Evolutionary conservation across 2,113 vertebrate species (phyloP).

Genomic region (Gadus macrocephalus): DNA sequence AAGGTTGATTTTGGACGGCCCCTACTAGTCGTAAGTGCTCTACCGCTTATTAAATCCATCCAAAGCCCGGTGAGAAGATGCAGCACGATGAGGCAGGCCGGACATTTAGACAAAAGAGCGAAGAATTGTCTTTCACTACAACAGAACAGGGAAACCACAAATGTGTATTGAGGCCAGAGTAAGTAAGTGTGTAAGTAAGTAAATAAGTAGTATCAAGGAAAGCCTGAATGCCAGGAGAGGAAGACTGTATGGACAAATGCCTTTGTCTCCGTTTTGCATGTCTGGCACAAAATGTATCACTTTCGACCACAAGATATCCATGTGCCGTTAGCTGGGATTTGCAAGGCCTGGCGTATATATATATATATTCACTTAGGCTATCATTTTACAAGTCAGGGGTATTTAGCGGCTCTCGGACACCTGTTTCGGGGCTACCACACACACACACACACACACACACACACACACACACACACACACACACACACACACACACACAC

Average conservation of each 20-base stretch:
- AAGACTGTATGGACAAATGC: not conserved
- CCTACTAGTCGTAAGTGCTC: no score
- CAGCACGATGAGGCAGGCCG: not conserved
- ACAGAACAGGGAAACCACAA: no score
- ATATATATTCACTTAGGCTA: not conserved
- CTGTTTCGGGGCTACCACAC: slow-evolving; percentile 11
- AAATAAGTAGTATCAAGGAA: not conserved
- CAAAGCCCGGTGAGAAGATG: no score
- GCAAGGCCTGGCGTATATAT: not conserved
- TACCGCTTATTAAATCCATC: no score
- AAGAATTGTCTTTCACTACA: no score
- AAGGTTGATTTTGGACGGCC: no score
- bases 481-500: no score
- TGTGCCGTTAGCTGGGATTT: slow-evolving; percentile 1
- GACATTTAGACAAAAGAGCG: no score
- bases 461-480: no score
- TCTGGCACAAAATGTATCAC: not conserved
- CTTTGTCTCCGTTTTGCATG: not conserved
- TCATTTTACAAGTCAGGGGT: slow-evolving; percentile 7
- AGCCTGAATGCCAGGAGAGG: not conserved
- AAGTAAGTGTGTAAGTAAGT: not conserved
- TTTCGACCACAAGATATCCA: not conserved
- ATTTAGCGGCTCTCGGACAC: slow-evolving; percentile 18
- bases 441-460: not conserved
- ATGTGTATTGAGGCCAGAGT: no score